These are phyloP conservation scores for Melanotaenia nigrans DNA, from an alignment of 2,797 vertebrate genomes.

Conservation along the genomic window DNA sequence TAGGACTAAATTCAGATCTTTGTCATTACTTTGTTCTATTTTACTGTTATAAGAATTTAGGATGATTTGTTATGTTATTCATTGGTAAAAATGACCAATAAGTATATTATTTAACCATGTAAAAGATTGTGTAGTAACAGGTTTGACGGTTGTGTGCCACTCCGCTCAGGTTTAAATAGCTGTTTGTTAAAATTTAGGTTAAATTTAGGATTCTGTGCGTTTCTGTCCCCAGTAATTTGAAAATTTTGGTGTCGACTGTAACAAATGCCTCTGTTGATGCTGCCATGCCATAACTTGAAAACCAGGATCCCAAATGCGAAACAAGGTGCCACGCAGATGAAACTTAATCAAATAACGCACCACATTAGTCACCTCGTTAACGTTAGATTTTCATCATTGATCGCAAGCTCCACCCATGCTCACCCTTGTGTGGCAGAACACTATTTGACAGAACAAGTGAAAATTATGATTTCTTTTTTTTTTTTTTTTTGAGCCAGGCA, in stretches of 20 bases:
- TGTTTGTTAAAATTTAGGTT: not conserved
- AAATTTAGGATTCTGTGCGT: not conserved
- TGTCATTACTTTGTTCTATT: no score
- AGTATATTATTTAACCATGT: no score
- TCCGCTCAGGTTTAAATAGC: no score
- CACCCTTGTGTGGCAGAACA: not conserved
- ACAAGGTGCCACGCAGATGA: not conserved
- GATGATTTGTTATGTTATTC: no score
- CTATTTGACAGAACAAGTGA: slow-evolving; percentile 2
- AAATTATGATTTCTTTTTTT: not conserved
- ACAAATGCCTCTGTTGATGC: not conserved
- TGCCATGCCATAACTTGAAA: not conserved
- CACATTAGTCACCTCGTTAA: not conserved
- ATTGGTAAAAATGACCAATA: no score
- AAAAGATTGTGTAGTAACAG: no score
- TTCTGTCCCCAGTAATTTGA: not conserved
- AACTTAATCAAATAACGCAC: not conserved
- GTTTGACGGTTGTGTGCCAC: no score
- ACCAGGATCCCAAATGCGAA: not conserved
- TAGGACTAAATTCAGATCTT: not conserved
- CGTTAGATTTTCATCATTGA: not conserved
- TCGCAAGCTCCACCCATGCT: not conserved
- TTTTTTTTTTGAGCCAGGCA: not conserved
- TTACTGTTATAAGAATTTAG: no score
- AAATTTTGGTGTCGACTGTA: not conserved